Evolutionary conservation across 2,797 vertebrate genomes (phyloP), one percentile per base, ranked within the genome.

Genomic region (Anabacerthia variegaticeps): DNA sequence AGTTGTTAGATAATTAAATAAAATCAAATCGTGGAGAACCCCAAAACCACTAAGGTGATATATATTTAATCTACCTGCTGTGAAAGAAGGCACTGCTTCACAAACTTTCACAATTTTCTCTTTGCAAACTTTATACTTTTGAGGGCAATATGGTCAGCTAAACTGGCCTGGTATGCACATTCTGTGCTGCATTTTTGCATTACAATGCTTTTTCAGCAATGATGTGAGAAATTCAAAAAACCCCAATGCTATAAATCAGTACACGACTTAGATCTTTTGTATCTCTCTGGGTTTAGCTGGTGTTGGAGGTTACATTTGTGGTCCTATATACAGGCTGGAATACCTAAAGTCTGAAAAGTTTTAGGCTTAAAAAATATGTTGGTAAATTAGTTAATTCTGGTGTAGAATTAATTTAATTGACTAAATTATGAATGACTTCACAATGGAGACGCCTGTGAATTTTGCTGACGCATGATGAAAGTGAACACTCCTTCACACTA

Each of bases 361-460:
- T 71, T 44, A 34, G 37, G 43, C 46, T 91, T 81, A 28, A 71
- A 85, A 76, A 58, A 12, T 10, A 9, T 0, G 6, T n/a, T 61
- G 0, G 0, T 30, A 63, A 55, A 43, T 44, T 52, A 74, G 48
- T 82, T 91, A 69, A 89, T 77, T 89, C 92, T 92, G 91, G 93
- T 88, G 52, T 79, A 66, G 79, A 79, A 55, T 66, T 56, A 73
- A 78, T 93, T 85, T 94, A 62, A 67, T 62, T 89, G 41, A 55
- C 69, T 84, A 81, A 83, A 88, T 90, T 87, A 82, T 81, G 89
- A 97, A 84, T 48, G 18, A 66, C 84, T 96, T 94, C 82, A 80
- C 93, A 93, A 92, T 55, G 67, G 81, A 95, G 71, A 59, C 9
- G 49, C 69, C 39, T 71, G 1, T 73, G 90, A 65, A 83, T 94